A percentile compares a stretch with the other conserved stretches of the same genome.
Evolutionary conservation across 1,140 invertebrate species (phyloP).

Genomic region (Batillaria attramentaria): DNA sequence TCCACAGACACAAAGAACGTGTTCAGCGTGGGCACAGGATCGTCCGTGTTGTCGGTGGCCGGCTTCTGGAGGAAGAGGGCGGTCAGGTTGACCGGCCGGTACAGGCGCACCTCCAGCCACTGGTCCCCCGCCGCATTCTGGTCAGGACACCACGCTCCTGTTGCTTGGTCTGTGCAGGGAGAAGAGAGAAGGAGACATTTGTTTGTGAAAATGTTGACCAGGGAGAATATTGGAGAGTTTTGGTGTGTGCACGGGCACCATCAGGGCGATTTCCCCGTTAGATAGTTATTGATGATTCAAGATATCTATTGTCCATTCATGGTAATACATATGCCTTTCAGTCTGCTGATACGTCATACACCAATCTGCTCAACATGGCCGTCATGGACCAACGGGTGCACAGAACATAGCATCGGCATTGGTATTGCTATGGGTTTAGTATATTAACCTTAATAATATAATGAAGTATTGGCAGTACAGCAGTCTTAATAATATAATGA

Average conservation of each 20-base stretch:
- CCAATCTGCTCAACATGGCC: no score
- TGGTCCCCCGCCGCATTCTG: slow-evolving; percentile 18
- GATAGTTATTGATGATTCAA: no score
- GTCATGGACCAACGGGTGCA: no score
- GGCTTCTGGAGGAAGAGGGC: slow-evolving; percentile 36
- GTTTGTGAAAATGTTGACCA: background rate
- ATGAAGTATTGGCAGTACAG: no score
- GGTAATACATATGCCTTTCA: background rate
- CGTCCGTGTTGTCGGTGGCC: background rate
- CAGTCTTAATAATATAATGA: no score
- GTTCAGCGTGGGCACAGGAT: slow-evolving; percentile 20
- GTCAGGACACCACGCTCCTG: slow-evolving; percentile 44
- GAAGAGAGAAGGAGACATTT: background rate
- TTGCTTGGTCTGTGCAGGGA: slow-evolving; percentile 21
- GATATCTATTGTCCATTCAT: background rate
- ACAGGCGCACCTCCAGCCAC: slow-evolving; percentile 46
- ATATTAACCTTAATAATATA: no score
- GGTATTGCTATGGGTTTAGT: no score
- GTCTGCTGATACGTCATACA: no score
- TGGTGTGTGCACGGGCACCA: no score
- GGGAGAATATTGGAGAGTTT: background rate
- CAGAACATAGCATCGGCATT: no score
- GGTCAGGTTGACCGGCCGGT: slow-evolving; percentile 32
- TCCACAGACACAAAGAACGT: slow-evolving; percentile 36
- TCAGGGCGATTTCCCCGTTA: no score